Evolutionary conservation across 2,888 invertebrate genomes (phyloP), one percentile per base, ranked within the genome.

Genomic region (Scaptomyza reducta): DNA sequence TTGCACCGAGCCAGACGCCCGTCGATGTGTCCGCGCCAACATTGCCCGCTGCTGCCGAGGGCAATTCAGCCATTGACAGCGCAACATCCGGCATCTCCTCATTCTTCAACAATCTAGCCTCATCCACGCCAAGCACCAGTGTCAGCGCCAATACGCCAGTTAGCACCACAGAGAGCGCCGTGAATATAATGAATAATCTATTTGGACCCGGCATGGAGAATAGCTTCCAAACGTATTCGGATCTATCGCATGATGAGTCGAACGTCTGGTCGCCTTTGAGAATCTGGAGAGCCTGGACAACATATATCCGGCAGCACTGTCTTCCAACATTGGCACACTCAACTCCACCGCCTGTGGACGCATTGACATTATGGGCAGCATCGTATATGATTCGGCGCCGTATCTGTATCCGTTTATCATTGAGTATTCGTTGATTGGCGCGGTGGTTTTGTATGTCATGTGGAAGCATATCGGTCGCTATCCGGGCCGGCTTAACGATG

Each of bases 331-430:
- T 62, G 91, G 90, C 70, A 91, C 91, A 44, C 76, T 92, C 44
- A 94, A 94, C 80, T 93, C 93, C 35, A 92, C 92, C 41, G 94
- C 94, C 65, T 97, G 97, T 90, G 96, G 95, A 62, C 94, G 96
- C 38, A 94, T 95, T 67, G 96, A 96, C 89, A 97, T 97, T 87
- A 97, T 98, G 97, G 97, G 97, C 45, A 96, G 95, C 49, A 97
- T 98, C 83, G 97, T 98, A 9, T 95, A 96, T 87, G 97, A 97
- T 90, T 96, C 98, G 0, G 97, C 98, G 10, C 98, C 98, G 0
- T 98, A 97, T 91, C 93, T 98, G 53, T 99, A 97, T 92, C 98
- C 98, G 0, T 98, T 98, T 92, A 97, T 98, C 89, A 97, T 98
- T 88, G 97, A 98, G 91, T 98, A 98, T 92, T 97, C 98, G 70